Evolutionary conservation across 2,113 vertebrate genomes (phyloP).

Genomic region (Carassius auratus): DNA sequence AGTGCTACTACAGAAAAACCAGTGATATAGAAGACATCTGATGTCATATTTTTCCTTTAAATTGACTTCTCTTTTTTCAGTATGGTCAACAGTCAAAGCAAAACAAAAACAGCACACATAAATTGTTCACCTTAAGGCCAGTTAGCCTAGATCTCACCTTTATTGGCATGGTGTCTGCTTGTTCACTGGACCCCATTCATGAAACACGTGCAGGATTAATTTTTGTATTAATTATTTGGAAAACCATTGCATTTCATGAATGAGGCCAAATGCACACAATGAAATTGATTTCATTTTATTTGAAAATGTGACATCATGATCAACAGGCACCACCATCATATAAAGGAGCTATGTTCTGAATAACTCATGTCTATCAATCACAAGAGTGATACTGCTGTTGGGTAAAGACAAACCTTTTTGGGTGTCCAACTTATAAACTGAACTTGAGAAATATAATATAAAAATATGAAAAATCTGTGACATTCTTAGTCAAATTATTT

Average conservation of each 20-base stretch:
- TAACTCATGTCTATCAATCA: no score
- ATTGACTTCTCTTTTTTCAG: not conserved
- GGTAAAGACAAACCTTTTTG: no score
- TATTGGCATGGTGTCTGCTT: not conserved
- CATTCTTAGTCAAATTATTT: no score
- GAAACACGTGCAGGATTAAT: not conserved
- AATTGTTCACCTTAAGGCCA: not conserved
- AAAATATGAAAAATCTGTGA: no score
- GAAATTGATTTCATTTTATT: no score
- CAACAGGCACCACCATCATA: no score
- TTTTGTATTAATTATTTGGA: not conserved
- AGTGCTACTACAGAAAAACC: conserved; percentile 6
- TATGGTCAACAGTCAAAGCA: not conserved
- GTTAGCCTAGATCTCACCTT: not conserved
- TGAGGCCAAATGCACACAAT: no score
- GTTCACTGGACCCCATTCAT: not conserved
- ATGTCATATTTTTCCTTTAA: conserved; percentile 11
- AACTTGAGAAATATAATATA: no score
- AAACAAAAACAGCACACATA: not conserved
- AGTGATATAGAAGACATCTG: not conserved
- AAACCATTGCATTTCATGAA: not conserved
- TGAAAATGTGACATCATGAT: no score
- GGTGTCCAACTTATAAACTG: no score
- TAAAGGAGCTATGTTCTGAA: no score
- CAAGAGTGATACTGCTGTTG: no score